A percentile compares a stretch with the other conserved stretches of the same genome.
phyloP scores from a whole-genome alignment of 2,888 invertebrate species.

The Pachydiplax longipennis region DNA sequence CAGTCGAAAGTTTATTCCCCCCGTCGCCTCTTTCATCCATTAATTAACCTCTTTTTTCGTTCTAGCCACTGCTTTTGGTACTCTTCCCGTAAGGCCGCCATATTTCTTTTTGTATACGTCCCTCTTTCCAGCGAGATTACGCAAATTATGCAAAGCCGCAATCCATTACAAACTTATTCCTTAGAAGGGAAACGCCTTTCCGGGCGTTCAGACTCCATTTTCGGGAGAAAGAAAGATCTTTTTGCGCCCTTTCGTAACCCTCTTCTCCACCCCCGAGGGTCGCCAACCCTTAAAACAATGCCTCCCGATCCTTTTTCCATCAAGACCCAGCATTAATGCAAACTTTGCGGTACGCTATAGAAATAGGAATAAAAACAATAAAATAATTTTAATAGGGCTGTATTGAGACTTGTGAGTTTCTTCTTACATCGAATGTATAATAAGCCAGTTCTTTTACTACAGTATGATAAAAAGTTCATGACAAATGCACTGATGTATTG shows the following conservation, averaged over 20 bases:
- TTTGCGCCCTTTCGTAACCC: neutral
- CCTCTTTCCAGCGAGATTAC: neutral
- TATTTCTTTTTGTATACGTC: neutral
- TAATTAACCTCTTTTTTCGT: neutral
- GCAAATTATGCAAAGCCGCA: neutral
- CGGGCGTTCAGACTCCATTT: neutral
- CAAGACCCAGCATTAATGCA: neutral
- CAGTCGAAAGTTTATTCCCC: neutral
- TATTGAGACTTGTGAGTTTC: no score
- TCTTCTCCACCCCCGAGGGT: neutral
- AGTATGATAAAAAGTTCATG: no score
- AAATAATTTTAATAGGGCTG: no score
- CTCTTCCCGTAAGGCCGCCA: neutral
- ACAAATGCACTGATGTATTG: no score
- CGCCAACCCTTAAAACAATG: neutral
- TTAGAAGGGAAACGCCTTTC: neutral
- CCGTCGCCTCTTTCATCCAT: neutral
- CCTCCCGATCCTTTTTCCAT: neutral
- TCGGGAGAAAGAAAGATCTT: neutral
- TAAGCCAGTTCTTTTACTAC: no score
- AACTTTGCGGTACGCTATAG: no score
- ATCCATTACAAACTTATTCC: conserved; percentile 1
- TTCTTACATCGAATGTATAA: no score
- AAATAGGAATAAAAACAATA: no score
- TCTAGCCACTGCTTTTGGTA: neutral